These are phyloP conservation scores for Nerophis lumbriciformis DNA, from an alignment of 2,113 vertebrate species.

Conservation along the genomic window DNA sequence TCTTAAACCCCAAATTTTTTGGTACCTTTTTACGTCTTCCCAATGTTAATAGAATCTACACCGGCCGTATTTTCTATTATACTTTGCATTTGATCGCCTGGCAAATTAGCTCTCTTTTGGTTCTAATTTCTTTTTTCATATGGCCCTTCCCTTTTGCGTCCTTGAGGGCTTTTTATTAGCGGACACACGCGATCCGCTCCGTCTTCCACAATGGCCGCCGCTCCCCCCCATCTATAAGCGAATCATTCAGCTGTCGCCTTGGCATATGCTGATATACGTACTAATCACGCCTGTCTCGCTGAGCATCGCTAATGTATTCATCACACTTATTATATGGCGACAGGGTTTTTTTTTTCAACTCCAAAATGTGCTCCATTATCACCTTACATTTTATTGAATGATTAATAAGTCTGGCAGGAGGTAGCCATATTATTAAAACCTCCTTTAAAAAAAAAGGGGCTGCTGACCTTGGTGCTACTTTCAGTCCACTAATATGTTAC, in stretches of 20 bases:
- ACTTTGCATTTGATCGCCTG: slow-evolving; percentile 35
- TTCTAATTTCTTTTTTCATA: slow-evolving; percentile 33
- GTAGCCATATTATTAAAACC: not conserved
- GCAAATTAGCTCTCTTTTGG: slow-evolving; percentile 17
- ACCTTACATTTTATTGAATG: slow-evolving; percentile 3
- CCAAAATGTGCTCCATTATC: slow-evolving; percentile 25
- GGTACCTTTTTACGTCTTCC: slow-evolving; percentile 4
- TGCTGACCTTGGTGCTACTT: not conserved
- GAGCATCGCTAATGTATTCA: slow-evolving; percentile 47
- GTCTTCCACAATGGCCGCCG: slow-evolving; percentile 32
- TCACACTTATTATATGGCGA: slow-evolving; percentile 28
- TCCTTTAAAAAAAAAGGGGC: not conserved
- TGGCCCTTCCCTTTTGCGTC: slow-evolving; percentile 17
- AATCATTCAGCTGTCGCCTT: slow-evolving; percentile 34
- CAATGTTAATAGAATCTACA: slow-evolving; percentile 32
- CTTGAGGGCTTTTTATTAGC: slow-evolving; percentile 22
- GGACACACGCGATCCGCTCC: slow-evolving; percentile 18
- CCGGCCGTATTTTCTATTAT: slow-evolving; percentile 6
- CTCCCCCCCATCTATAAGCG: slow-evolving; percentile 37
- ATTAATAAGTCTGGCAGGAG: slow-evolving; percentile 2
- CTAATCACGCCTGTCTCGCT: slow-evolving; percentile 48
- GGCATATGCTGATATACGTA: slow-evolving; percentile 37
- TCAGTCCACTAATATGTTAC: not conserved
- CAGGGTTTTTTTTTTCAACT: slow-evolving; percentile 31
- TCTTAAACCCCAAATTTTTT: slow-evolving; percentile 10